Base-by-base conservation (phyloP, 2,113 vertebrate genomes). In the Gasterosteus nipponicus region DNA sequence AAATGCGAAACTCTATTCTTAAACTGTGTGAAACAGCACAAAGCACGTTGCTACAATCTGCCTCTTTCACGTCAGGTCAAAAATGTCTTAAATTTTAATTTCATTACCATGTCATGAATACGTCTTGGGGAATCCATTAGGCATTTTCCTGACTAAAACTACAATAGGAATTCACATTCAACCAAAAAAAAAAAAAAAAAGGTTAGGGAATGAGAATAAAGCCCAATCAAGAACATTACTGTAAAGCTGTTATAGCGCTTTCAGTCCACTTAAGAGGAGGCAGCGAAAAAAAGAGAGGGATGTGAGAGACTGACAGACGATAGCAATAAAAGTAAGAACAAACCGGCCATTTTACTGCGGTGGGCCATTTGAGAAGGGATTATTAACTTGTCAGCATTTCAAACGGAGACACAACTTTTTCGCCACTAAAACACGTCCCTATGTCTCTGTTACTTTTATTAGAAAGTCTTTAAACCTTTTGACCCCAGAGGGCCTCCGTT, bases 331-430 rank as follows among this genome's bases (percentile, higher is more conserved):
- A 86, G 91, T 88, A 90, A 89, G 92, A 91, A 90, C 89, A 90
- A 91, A 92, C 90, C 86, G 88, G 87, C 87, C 83, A 91, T 92
- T 92, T 90, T 87, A 86, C 86, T 86, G 91, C 38, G 84, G 89
- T 90, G 57, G 85, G 87, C 87, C 80, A 87, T 89, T 92, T 90
- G 79, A 92, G 90, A 91, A 85, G 93, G 91, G 94, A 93, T 94
- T 95, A 98, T 98, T 97, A 98, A 95, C 93, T 93, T 97, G 96
- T 97, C 96, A 97, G 89, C 93, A 91, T 96, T 95, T 95, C 93
- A 95, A 94, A 95, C 91, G 84, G 86, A 95, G 92, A 93, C 92
- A 94, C 92, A 91, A 92, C 93, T 93, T 83, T 89, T 91, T 85
- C 86, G 86, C 73, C 78, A 78, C 85, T 91, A 90, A 87, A 92